Conservation (phyloP, 2,797 vertebrate genomes). For the Pseudochirops corinnae region DNA sequence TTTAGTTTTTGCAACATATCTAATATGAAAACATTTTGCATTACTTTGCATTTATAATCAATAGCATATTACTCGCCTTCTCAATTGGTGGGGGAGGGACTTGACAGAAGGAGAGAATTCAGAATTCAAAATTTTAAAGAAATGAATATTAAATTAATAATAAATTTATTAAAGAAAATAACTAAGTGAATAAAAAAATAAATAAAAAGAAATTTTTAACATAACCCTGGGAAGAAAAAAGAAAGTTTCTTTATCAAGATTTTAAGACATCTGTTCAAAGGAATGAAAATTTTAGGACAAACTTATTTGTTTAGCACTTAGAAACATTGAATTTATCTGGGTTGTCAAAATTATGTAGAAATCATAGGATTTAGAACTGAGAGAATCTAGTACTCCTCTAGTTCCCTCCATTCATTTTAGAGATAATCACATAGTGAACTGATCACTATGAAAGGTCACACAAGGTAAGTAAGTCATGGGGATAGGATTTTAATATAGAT, state of each 20-base stretch:
- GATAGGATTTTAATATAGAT: neutral
- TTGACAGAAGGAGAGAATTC: neutral
- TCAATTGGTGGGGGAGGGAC: neutral
- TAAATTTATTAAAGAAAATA: neutral
- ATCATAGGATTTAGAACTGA: neutral
- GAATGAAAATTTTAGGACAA: constrained; percentile 23
- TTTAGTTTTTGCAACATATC: neutral
- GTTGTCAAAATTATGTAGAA: neutral
- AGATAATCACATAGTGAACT: neutral
- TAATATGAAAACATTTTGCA: neutral
- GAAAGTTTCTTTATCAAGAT: neutral
- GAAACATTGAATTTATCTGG: neutral
- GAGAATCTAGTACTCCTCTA: neutral
- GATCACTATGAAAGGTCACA: neutral
- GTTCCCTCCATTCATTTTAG: neutral
- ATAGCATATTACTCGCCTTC: neutral
- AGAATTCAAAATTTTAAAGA: neutral
- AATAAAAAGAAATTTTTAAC: neutral
- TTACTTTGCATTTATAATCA: neutral
- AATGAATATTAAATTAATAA: neutral
- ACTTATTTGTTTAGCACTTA: neutral
- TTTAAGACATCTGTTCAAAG: constrained; percentile 22
- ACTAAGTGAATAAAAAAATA: neutral
- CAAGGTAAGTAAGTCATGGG: neutral
- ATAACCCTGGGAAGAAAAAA: neutral